Evolutionary conservation across 2,797 vertebrate species (phyloP), one percentile per base, ranked within the genome.

Genomic region (Bryconaethiops microstoma): DNA sequence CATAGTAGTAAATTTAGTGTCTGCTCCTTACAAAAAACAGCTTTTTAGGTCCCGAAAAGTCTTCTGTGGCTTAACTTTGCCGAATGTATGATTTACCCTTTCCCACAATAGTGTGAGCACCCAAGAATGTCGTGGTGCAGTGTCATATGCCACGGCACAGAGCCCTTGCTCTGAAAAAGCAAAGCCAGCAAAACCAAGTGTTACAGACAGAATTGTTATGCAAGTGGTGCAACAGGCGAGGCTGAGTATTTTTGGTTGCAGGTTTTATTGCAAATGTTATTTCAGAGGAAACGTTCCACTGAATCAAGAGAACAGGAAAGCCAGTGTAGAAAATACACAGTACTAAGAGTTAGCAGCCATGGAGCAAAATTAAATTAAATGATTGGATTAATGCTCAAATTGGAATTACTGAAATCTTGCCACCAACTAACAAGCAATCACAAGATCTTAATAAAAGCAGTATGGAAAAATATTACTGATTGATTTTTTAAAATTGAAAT

Each of bases 61-160:
- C 35, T 35, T 35, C 35, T 35, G 35, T 35, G 35, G 35, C 35
- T 35, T 35, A 2, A 35, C 29, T 29, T 29, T 35, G 35, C 35
- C 35, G 35, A 35, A 35, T 35, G 35, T 4, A 21, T 75, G 71
- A 82, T 84, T 87, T 81, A 82, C 78, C 45, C 69, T 83, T 72
- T 90, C 85, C 84, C 91, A 87, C 88, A 86, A 86, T 74, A 71
- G 87, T 91, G 91, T 70, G 88, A 93, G 86, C 74, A 76, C 83
- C 83, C 81, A 86, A 88, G 91, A 94, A 94, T 94, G 87, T 93
- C 77, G 70, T 90, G 89, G 91, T 89, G 86, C 84, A 42, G 88
- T 92, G 94, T 88, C 89, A 93, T 90, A 83, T 77, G 52, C 79
- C 84, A 73, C 64, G 79, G 69, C 84, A 84, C 81, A 74, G 59